phyloP scores from a whole-genome alignment of 2,888 invertebrate genomes.

The Choristoneura rosaceana region DNA sequence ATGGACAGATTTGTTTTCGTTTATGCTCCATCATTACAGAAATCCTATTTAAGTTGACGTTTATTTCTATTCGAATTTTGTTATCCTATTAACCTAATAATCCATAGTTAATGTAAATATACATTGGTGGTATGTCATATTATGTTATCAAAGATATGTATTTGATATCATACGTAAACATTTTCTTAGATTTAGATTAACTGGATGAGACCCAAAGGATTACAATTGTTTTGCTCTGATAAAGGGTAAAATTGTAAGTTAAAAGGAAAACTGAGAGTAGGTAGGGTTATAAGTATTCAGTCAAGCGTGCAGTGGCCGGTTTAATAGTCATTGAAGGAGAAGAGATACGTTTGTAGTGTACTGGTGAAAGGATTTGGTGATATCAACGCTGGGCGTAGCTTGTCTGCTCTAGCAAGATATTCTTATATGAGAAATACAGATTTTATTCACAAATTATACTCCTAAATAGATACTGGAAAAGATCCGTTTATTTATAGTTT shows the following conservation, averaged over 20 bases:
- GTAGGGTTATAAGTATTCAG: not conserved
- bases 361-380: constrained; percentile 1
- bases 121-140: constrained; percentile 12
- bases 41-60: no score
- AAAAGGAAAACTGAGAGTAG: constrained; percentile 1
- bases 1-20: no score
- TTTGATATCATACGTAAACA: not conserved
- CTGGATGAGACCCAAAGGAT: constrained; percentile 3
- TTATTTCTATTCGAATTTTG: no score
- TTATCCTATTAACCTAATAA: no score
- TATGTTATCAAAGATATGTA: constrained; percentile 14
- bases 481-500: not conserved
- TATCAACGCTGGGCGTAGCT: not conserved
- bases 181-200: not conserved
- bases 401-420: not conserved
- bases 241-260: not conserved
- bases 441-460: not conserved
- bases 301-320: constrained; percentile 4
- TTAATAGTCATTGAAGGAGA: constrained; percentile 4
- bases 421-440: not conserved
- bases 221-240: not conserved
- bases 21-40: no score
- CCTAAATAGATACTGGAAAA: not conserved
- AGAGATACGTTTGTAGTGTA: constrained; percentile 9
- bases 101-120: not conserved